Base-by-base conservation (phyloP, 92 coral and sea anemone genomes). In the Porites rus region DNA sequence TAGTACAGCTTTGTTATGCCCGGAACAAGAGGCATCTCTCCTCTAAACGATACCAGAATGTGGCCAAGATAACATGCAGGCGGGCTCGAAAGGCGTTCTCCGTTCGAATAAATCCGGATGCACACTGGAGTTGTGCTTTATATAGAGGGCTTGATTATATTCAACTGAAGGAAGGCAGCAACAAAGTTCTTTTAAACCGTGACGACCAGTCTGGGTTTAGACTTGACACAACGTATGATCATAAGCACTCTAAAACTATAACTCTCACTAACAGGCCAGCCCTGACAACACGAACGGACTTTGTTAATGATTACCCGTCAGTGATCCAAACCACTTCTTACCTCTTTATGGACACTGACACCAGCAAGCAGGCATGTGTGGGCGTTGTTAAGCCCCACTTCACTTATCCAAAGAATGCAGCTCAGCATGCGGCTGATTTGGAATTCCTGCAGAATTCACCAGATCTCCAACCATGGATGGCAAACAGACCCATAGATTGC, bases 341-440 rank as follows among this genome's bases (percentile, higher is more conserved):
- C 69, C 51, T 74, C 11, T 64, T 84, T 50, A 73, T 84, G 80
- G 88, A 84, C 19, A 84, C 82, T 0, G 51, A 62, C 11, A 52
- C 88, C 16, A 75, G 43, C 72, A 53, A 74, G 52, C 73, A 75
- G 60, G 88, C 82, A 22, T 84, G 88, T 74, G 82, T 84, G 28
- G 88, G 88, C 28, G 65, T 74, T 24, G 75, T 84, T 13, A 84
- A 87, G 60, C 86, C 79, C 38, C 86, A 87, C 63, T 63, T 28
- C 31, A 72, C 68, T 58, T 86, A 25, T 51, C 86, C 79, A 9
- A 87, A 87, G 61, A 87, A 87, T 73, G 63, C 90, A 38, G 66
- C 81, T 10, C 90, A 87, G 86, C 90, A 87, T 73, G 90, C 86
- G 24, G 90, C 86, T 24, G 90, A 87, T 73, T 70, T 79, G 22